Evolutionary conservation across 2,888 invertebrate genomes (phyloP), one percentile per base, ranked within the genome.

Genomic region (Trichogramma dendrolimi): DNA sequence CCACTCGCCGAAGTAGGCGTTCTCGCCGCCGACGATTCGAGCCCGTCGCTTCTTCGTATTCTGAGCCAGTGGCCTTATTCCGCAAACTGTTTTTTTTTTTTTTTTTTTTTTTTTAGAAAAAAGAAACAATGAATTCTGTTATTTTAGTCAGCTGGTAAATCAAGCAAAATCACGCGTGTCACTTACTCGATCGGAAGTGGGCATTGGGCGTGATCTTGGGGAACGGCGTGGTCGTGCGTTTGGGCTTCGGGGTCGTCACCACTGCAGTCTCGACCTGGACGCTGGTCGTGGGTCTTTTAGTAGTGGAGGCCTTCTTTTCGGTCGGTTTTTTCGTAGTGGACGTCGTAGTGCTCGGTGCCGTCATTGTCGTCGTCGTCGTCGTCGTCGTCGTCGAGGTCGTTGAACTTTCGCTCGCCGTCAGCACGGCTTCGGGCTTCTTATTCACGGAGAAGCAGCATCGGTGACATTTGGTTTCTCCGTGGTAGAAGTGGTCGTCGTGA

Each of bases 1-100:
- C 86, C 90, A 95, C 73, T 90, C 90, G 4, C 94, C 95, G 73
- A 94, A 94, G 4, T 84, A 84, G 0, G 94, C 87, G 60, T 89
- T 90, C 79, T 92, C 92, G 4, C 95, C 95, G 57, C 94, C 94
- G 4, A 95, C 95, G 67, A 95, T 94, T 68, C 94, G 84, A 0
- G 90, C 93, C 0, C 86, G 14, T 14, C 14, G 14, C 14, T 14
- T 14, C 14, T 14, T 14, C 14, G 14, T 14, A 14, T 14, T 83
- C 74, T 89, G 91, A 56, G 88, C 81, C 62, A 92, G 81, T 4
- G 94, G 94, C 63, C 94, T 85, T 49, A 93, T 86, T 47, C 95
- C 95, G 79, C 95, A 95, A 73, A 91, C 95, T 94, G 83, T 52
- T 14, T 14, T 1, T 14, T 14, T 14, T 1, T 14, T 14, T 14